Conservation (phyloP, 2,888 invertebrate species). For the Lomographa bimaculata region DNA sequence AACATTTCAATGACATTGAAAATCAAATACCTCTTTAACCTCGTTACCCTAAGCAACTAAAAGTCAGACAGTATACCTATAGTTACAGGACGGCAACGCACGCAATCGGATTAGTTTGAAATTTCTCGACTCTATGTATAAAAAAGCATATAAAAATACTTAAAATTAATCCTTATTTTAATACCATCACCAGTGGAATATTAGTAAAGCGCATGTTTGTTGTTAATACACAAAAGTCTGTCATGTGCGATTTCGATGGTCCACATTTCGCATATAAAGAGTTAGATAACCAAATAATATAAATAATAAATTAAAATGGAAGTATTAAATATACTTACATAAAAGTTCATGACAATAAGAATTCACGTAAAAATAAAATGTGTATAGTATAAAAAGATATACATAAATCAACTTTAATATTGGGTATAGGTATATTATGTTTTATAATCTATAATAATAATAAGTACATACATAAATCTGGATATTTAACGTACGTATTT, state of each 20-base stretch:
- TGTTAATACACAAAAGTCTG: constrained; percentile 45
- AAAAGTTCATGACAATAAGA: no score
- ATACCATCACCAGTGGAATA: constrained; percentile 68
- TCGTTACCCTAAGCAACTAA: constrained; percentile 5
- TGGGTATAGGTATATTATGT: no score
- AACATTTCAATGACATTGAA: constrained; percentile 61
- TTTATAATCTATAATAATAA: no score
- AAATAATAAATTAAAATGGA: constrained; percentile 22
- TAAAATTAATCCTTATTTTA: constrained; percentile 50
- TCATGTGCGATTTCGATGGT: constrained; percentile 79
- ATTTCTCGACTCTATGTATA: constrained; percentile 57
- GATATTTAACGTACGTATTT: no score
- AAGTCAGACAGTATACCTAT: constrained; percentile 1
- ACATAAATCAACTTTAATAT: no score
- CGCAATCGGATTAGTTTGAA: constrained; percentile 25
- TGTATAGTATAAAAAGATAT: no score
- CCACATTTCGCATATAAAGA: constrained; percentile 50
- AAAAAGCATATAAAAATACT: constrained; percentile 50
- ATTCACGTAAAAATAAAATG: no score
- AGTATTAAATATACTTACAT: constrained; percentile 10
- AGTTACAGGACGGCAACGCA: constrained; percentile 22
- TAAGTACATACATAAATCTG: no score
- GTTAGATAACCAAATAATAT: no score
- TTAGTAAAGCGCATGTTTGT: constrained; percentile 47
- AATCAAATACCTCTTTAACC: constrained; percentile 36